These are phyloP conservation scores for Cephus runcator DNA, from an alignment of 2,888 invertebrate species.

Conservation along the genomic window DNA sequence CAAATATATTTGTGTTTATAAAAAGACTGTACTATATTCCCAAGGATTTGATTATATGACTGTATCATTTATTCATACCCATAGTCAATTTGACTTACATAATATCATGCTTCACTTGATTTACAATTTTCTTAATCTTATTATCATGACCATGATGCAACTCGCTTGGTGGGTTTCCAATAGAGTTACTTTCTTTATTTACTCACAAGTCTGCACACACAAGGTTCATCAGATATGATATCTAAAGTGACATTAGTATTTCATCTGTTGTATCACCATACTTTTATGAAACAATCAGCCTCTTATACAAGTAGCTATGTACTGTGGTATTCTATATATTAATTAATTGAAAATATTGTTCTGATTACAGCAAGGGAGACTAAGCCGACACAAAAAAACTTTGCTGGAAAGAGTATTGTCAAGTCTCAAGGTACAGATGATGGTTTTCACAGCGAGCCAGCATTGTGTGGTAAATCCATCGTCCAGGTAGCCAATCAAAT, in stretches of 20 bases:
- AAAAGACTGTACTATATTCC: background rate
- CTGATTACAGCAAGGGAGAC: constrained; percentile 28
- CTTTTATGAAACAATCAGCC: background rate
- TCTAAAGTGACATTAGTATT: background rate
- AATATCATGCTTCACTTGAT: background rate
- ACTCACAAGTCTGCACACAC: background rate
- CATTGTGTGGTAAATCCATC: constrained; percentile 76
- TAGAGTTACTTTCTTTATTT: background rate
- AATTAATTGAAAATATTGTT: background rate
- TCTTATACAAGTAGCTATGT: background rate
- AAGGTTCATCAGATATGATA: background rate
- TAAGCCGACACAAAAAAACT: constrained; percentile 25
- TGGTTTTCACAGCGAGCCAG: constrained; percentile 71
- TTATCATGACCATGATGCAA: background rate
- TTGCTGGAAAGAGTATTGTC: constrained; percentile 38
- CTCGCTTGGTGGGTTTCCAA: background rate
- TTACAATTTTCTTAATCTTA: background rate
- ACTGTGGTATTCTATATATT: background rate
- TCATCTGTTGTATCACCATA: background rate
- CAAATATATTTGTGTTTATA: background rate
- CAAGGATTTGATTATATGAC: background rate
- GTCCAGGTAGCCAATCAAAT: constrained; percentile 67
- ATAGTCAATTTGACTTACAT: background rate
- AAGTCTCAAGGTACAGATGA: constrained; percentile 76
- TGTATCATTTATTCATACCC: background rate